Conservation (phyloP, 2,797 vertebrate species). For the Ambastaia sidthimunki region DNA sequence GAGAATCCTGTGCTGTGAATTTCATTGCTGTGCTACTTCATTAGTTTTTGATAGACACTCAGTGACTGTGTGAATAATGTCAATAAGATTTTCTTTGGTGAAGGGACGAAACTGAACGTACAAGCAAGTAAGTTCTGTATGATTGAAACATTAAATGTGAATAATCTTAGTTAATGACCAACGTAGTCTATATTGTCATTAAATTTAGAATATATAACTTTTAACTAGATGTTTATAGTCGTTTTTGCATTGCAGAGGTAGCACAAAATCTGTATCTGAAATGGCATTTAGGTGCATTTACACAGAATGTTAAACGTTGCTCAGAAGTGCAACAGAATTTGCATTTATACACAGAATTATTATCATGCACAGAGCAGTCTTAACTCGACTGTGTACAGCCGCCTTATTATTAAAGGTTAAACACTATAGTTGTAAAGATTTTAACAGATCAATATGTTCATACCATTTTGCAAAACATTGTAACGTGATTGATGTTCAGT, state of each 20-base stretch:
- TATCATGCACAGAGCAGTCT: too few species aligned
- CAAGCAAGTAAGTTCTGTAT: conserved; percentile 16
- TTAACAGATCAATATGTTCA: background rate
- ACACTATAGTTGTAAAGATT: background rate
- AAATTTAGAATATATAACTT: too few species aligned
- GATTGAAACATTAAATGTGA: background rate
- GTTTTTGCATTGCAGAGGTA: background rate
- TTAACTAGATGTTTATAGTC: too few species aligned
- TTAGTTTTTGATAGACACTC: conserved; percentile 4
- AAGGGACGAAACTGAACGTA: conserved; percentile 28
- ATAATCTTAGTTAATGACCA: background rate
- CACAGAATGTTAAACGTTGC: too few species aligned
- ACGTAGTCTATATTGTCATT: background rate
- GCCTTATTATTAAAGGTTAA: background rate
- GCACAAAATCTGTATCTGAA: background rate
- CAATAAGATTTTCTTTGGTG: conserved; percentile 20
- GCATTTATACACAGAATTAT: too few species aligned
- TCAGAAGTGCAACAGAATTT: too few species aligned
- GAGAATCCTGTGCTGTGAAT: background rate
- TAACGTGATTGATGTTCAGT: background rate
- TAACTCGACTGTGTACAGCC: too few species aligned
- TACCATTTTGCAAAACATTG: background rate
- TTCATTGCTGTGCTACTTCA: background rate
- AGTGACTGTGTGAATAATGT: conserved; percentile 42
- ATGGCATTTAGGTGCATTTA: too few species aligned